Percentiles rank a stretch among this genome's conserved stretches.
These are phyloP conservation scores for Hirudo medicinalis DNA, from an alignment of 1,140 invertebrate species.

Conservation along the genomic window DNA sequence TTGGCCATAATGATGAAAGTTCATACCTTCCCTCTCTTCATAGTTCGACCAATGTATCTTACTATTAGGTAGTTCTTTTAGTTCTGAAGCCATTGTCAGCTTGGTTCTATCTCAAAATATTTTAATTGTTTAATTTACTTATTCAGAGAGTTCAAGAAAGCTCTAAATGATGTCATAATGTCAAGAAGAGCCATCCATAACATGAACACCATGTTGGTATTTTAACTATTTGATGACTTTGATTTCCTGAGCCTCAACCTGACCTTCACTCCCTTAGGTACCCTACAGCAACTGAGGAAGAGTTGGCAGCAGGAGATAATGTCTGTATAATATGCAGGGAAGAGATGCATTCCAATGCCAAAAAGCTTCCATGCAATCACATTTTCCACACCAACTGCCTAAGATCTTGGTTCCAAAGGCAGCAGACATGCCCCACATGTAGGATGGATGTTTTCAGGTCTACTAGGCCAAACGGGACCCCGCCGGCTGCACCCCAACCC, in stretches of 20 bases:
- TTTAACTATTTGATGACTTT: not conserved
- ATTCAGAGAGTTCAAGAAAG: conserved; percentile 83
- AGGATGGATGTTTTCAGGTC: conserved; percentile 75
- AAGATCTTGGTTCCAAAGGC: conserved; percentile 97
- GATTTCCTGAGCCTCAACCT: not conserved
- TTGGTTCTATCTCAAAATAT: too few relatives aligned
- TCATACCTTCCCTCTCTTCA: conserved; percentile 93
- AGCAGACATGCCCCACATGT: conserved; percentile 98
- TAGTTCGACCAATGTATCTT: conserved; percentile 96
- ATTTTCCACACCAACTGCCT: conserved; percentile 97
- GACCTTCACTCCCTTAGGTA: conserved; percentile 41
- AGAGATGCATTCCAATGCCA: conserved; percentile 61
- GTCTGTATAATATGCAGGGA: conserved; percentile 98
- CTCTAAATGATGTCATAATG: conserved; percentile 90
- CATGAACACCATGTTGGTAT: conserved; percentile 77
- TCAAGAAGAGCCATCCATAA: conserved; percentile 89
- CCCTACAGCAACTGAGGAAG: conserved; percentile 85
- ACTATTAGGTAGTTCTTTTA: conserved; percentile 59
- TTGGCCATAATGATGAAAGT: conserved; percentile 92
- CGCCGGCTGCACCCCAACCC: conserved; percentile 23
- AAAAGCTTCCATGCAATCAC: conserved; percentile 97
- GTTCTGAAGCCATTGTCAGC: too few relatives aligned
- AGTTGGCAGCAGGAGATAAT: conserved; percentile 83
- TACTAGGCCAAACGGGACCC: not conserved
- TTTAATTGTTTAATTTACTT: too few relatives aligned